phyloP scores from a whole-genome alignment of 1,140 invertebrate genomes.

The Bradysia coprophila region DNA sequence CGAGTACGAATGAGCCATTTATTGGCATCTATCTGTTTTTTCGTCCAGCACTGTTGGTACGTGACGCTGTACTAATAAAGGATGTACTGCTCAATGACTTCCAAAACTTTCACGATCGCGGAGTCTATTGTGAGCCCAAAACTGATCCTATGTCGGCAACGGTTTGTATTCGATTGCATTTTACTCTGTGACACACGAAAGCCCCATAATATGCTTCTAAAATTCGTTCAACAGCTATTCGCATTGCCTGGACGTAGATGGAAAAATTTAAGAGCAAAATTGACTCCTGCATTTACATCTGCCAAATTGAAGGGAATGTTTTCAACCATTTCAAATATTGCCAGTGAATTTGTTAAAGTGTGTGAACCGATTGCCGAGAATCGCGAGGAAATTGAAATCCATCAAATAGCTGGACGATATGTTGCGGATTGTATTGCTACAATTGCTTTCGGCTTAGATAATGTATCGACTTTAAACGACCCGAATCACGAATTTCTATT shows the following conservation, averaged over 20 bases:
- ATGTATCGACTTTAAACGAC: not conserved
- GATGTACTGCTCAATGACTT: not conserved
- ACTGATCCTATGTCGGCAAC: not conserved
- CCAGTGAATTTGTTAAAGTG: not conserved
- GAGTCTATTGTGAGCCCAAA: not conserved
- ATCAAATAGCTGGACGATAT: not conserved
- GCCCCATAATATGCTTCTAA: too few species aligned
- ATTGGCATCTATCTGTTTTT: conserved; percentile 16
- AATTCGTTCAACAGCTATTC: too few species aligned
- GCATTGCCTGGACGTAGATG: conserved; percentile 10
- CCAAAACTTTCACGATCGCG: not conserved
- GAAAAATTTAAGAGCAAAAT: conserved; percentile 14
- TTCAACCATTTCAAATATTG: too few species aligned
- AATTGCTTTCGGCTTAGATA: not conserved
- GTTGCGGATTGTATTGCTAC: not conserved
- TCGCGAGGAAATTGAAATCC: not conserved
- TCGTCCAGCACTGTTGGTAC: conserved; percentile 16
- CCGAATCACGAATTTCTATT: not conserved
- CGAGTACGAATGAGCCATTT: conserved; percentile 7
- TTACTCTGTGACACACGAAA: too few species aligned
- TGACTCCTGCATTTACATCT: conserved; percentile 9
- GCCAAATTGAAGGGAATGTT: not conserved
- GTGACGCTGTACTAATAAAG: not conserved
- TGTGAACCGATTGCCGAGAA: not conserved
- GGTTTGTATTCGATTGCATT: too few species aligned